phyloP scores from a whole-genome alignment of 2,888 invertebrate genomes.

The Omphaloscelis lunosa region DNA sequence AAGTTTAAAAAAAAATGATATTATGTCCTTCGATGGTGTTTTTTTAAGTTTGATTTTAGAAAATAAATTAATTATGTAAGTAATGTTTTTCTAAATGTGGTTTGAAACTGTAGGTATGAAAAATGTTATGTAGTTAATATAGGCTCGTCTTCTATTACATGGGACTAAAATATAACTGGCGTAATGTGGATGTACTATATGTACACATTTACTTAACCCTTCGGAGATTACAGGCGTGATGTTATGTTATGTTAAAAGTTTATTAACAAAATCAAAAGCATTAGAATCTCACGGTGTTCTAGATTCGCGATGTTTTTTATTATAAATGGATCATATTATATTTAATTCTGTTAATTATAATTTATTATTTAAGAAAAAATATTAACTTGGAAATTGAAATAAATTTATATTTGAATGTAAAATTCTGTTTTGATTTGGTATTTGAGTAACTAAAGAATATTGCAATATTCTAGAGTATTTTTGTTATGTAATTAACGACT shows the following conservation, averaged over 20 bases:
- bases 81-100: neutral
- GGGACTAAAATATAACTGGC: too few relatives aligned
- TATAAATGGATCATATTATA: neutral
- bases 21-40: neutral
- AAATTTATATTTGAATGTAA: neutral
- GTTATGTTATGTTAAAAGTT: neutral
- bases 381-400: neutral
- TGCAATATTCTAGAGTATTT: neutral
- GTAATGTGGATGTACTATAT: too few relatives aligned
- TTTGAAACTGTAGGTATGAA: too few relatives aligned
- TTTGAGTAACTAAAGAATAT: neutral
- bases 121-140: neutral
- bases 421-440: neutral
- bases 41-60: neutral
- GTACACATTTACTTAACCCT: too few relatives aligned
- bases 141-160: too few relatives aligned
- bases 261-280: neutral
- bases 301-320: neutral
- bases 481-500: neutral
- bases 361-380: neutral
- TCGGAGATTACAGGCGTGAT: too few relatives aligned
- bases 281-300: neutral
- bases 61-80: neutral
- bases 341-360: neutral
- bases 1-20: neutral